Percentiles rank a stretch among this genome's conserved stretches.
Evolutionary conservation across 2,797 vertebrate genomes (phyloP).

Genomic region (Enoplosus armatus): DNA sequence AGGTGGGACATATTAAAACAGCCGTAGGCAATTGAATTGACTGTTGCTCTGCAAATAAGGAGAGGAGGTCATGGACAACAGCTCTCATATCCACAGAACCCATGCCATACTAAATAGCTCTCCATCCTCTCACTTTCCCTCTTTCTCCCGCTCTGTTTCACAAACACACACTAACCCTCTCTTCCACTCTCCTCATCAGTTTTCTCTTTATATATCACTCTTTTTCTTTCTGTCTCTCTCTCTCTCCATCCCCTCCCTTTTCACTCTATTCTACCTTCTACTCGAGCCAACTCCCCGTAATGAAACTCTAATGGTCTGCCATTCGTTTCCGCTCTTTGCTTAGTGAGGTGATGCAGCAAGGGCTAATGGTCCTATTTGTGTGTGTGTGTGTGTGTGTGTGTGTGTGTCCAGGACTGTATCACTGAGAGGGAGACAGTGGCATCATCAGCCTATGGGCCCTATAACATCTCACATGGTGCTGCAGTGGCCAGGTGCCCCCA

Average conservation of each 20-base stretch:
- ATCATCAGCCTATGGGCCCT: conserved; percentile 61
- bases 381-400: conserved; percentile 44
- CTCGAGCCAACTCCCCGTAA: conserved; percentile 75
- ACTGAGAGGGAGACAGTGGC: conserved; percentile 54
- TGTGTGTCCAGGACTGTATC: conserved; percentile 69
- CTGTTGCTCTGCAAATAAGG: conserved; percentile 65
- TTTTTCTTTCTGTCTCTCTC: conserved; percentile 35
- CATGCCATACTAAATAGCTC: conserved; percentile 52
- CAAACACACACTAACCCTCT: conserved; percentile 4
- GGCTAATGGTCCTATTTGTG: conserved; percentile 78
- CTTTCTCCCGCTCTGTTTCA: conserved; percentile 10
- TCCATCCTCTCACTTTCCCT: conserved; percentile 30
- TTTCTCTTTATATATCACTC: conserved; percentile 59
- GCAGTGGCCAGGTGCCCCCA: conserved; percentile 60
- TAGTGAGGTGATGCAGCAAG: conserved; percentile 78
- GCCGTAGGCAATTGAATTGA: conserved; percentile 60
- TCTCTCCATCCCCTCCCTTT: conserved; percentile 13
- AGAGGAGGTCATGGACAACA: conserved; percentile 63
- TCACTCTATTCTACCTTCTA: conserved; percentile 68
- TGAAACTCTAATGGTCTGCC: conserved; percentile 83
- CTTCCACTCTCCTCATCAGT: conserved; percentile 44
- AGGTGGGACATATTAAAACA: conserved; percentile 75
- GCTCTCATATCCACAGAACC: conserved; percentile 59
- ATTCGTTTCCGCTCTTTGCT: conserved; percentile 81
- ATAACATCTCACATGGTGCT: conserved; percentile 57